Base-by-base conservation (phyloP, 2,113 vertebrate genomes). In the Rhea pennata region DNA sequence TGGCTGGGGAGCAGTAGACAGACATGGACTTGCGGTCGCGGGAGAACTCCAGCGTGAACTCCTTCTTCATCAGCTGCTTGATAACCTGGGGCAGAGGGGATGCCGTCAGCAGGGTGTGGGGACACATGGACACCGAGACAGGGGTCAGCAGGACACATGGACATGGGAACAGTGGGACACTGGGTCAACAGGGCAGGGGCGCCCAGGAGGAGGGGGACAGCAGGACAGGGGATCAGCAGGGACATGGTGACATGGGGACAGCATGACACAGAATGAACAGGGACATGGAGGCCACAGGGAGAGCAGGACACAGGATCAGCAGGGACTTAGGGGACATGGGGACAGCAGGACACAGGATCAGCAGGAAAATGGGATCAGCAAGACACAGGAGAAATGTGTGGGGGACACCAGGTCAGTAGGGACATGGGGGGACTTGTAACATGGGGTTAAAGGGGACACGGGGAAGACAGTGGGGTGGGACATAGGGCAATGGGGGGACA, bases 11-110 rank as follows among this genome's bases (percentile, higher is more conserved):
- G 95, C 99, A 99, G 95, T 98, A 99, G 39, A 98, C 99, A 9
- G 99, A 99, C 99, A 99, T 99, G 92, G 99, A 99, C 97, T 99
- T 99, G 46, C 99, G 98, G 98, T 99, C 99, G 75, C 99, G 98
- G 92, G 99, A 99, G 98, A 99, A 99, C 96, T 99, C 99, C 93
- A 99, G 96, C 16, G 99, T 99, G 97, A 99, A 99, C 67, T 99
- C 99, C 92, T 99, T 99, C 97, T 95, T 99, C 99, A 99, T 99
- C 62, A 99, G 98, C 94, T 99, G 99, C 86, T 99, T 99, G 96
- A 99, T 98, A 40, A 99, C 99, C 99, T 99, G 90, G 92, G n/a
- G 58, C 21, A 77, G 15, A 67, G 26, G 51, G 31, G 27, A 46
- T 1, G 3, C 10, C 11, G 10, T 29, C 16, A 16, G 14, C 17